Conservation (phyloP, 1,140 invertebrate species). For the Monochamus saltuarius region DNA sequence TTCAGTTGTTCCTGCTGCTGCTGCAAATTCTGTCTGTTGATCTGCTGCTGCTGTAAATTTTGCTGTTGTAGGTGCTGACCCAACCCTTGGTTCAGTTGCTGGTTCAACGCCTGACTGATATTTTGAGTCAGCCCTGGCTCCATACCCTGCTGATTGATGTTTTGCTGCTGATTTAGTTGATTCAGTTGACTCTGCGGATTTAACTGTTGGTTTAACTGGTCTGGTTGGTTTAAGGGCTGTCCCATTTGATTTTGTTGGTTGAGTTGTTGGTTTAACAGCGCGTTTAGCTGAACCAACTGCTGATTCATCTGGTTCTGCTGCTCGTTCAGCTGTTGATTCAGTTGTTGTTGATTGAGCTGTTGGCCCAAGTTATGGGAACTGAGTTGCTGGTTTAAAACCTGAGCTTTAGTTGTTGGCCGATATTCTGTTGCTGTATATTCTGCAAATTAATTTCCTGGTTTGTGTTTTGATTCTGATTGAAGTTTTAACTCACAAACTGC, state of each 20-base stretch:
- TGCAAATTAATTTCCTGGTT: slow-evolving; percentile 17
- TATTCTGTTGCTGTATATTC: slow-evolving; percentile 9
- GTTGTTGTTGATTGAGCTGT: slow-evolving; percentile 38
- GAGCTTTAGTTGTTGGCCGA: slow-evolving; percentile 31
- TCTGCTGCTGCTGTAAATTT: slow-evolving; percentile 8
- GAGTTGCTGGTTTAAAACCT: slow-evolving; percentile 31
- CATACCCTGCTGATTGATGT: neutral
- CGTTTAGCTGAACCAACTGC: slow-evolving; percentile 13
- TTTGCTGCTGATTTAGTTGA: slow-evolving; percentile 23
- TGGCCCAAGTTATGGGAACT: slow-evolving; percentile 32
- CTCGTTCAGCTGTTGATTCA: slow-evolving; percentile 40
- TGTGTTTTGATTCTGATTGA: slow-evolving; percentile 10
- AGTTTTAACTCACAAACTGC: slow-evolving; percentile 21
- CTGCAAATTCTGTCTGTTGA: slow-evolving; percentile 13
- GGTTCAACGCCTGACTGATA: slow-evolving; percentile 1
- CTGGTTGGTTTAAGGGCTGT: slow-evolving; percentile 31
- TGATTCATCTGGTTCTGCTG: slow-evolving; percentile 21
- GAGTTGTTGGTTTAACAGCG: neutral
- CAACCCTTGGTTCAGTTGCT: slow-evolving; percentile 9
- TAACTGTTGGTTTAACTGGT: slow-evolving; percentile 28
- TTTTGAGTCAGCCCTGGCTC: no score
- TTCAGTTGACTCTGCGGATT: slow-evolving; percentile 32
- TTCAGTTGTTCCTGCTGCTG: slow-evolving; percentile 21
- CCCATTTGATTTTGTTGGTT: slow-evolving; percentile 26
- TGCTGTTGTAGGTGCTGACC: slow-evolving; percentile 7